Evolutionary conservation across 2,888 invertebrate species (phyloP).

Genomic region (Ormyrus thymus): DNA sequence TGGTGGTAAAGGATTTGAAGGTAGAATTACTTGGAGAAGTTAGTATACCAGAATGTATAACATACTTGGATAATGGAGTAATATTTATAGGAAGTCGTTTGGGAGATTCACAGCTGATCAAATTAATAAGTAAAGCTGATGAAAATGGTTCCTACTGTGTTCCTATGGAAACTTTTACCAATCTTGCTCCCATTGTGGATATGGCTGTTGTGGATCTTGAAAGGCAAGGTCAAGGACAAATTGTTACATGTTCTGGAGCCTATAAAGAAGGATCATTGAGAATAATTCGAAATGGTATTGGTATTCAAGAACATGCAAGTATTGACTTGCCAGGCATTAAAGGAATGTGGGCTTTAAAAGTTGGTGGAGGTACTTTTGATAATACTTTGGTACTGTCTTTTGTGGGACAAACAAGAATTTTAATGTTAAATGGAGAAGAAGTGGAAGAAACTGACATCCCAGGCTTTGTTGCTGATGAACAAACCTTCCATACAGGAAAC

Average conservation of each 20-base stretch:
- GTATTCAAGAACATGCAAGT: constrained; percentile 97
- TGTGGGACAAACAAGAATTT: constrained; percentile 96
- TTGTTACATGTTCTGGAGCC: constrained; percentile 98
- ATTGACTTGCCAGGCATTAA: constrained; percentile 98
- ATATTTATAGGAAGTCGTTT: constrained; percentile 96
- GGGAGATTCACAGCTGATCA: constrained; percentile 96
- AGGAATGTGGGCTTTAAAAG: constrained; percentile 97
- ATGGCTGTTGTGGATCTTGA: constrained; percentile 98
- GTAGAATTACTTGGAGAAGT: constrained; percentile 94
- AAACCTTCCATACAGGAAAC: constrained; percentile 96
- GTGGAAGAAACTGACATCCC: constrained; percentile 97
- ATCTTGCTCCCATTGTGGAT: constrained; percentile 97
- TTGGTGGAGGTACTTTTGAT: constrained; percentile 82
- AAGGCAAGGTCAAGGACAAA: constrained; percentile 96
- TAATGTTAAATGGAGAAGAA: constrained; percentile 94
- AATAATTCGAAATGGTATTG: constrained; percentile 98
- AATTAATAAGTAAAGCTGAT: constrained; percentile 89
- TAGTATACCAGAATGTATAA: constrained; percentile 97
- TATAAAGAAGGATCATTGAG: constrained; percentile 98
- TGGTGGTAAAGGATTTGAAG: constrained; percentile 91
- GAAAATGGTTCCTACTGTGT: constrained; percentile 93
- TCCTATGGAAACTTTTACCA: constrained; percentile 97
- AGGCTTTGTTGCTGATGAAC: constrained; percentile 93
- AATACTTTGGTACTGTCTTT: constrained; percentile 96
- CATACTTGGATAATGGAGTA: constrained; percentile 98